Evolutionary conservation across 2,888 invertebrate genomes (phyloP).

Genomic region (Ophonus ardosiacus): DNA sequence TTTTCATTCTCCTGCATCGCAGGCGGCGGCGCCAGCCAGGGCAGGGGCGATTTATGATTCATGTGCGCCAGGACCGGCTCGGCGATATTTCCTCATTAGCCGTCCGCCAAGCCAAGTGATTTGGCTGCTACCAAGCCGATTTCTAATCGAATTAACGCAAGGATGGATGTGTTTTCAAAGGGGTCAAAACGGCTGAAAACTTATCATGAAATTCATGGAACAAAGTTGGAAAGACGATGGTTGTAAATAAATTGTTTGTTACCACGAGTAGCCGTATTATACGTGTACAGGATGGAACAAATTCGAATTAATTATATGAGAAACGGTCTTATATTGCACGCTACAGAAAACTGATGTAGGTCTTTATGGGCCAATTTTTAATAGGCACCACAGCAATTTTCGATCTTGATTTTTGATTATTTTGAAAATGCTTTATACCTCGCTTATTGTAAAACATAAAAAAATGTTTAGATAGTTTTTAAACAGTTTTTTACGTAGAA

Average conservation of each 20-base stretch:
- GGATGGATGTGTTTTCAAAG: neutral
- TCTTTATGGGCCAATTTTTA: no score
- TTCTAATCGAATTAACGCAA: neutral
- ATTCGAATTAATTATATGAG: no score
- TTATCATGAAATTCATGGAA: neutral
- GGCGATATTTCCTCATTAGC: slow-evolving; percentile 60
- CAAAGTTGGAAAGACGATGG: neutral
- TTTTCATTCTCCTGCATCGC: slow-evolving; percentile 37
- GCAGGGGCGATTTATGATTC: slow-evolving; percentile 67
- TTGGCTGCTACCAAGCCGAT: slow-evolving; percentile 18
- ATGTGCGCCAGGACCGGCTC: slow-evolving; percentile 64
- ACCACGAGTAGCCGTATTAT: no score
- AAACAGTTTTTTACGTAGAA: no score
- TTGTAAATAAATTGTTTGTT: neutral
- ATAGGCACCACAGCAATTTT: no score
- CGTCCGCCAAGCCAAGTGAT: slow-evolving; percentile 27
- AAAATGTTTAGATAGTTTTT: no score
- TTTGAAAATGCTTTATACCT: no score
- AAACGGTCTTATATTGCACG: no score
- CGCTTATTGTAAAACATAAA: no score
- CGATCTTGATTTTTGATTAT: no score
- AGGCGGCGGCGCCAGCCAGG: slow-evolving; percentile 66
- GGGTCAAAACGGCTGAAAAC: neutral
- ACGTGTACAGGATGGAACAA: no score
- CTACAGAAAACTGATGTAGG: no score